Base-by-base conservation (phyloP, 2,888 invertebrate genomes). In the Punctoribates punctum region DNA sequence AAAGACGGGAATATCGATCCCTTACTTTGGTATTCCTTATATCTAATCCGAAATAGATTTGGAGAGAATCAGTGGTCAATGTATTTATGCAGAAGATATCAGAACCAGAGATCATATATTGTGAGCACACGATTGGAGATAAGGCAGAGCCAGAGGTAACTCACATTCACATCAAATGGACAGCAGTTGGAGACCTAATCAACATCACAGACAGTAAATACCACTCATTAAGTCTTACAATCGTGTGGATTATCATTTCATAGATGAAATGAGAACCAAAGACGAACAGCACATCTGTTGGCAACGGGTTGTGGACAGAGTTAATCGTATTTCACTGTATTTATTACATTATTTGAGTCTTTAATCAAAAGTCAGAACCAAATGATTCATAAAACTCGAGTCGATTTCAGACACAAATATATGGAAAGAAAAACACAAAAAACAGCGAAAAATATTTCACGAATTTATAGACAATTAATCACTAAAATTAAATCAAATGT, bases 1-100 rank as follows among this genome's bases (percentile, higher is more conserved):
- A 42, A 42, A 42, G 11, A 42, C 42, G 4, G 8, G 11, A 42
- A 8, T 65, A 65, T 65, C 34, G 65, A 65, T 65, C 65, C 11
- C 42, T 42, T 42, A 9, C 42, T 42, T 11, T 42, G 42, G 42
- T 34, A 27, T 65, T 17, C 17, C 17, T 17, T 8, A 23, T 23
- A 17, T 65, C 23, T 65, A 65, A 65, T 65, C 65, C 65, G 34
- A 34, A 65, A 65, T 65, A 65, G 65, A 65, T 65, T 65, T 65
- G 65, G 34, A 13, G 23, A 60, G 65, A 42, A 42, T 42, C 65
- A 27, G 27, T 65, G 29, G 65, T 29, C 65, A 65, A 23, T 51
- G 13, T 54, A 57, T 65, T 27, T 65, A 27, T 25, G 54, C 20
- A 54, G 25, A 54, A 54, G 25, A 25, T 25, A 54, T 54, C 54